Evolutionary conservation across 2,797 vertebrate species (phyloP).

Genomic region (Mormyrops attenuatus): DNA sequence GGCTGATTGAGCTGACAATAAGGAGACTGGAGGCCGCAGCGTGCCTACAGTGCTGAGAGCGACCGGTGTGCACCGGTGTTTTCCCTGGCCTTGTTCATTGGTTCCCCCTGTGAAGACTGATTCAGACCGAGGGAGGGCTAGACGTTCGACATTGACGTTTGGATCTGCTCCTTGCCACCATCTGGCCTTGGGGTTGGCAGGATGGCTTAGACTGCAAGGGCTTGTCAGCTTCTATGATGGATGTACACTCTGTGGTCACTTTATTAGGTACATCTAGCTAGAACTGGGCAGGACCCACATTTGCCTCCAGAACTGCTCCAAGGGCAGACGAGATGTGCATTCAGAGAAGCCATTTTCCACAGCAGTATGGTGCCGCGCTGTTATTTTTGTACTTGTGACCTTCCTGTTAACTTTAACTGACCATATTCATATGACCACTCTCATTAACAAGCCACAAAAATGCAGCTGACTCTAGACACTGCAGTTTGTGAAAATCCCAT

Average conservation of each 20-base stretch:
- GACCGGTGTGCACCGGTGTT: background rate
- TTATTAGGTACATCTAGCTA: background rate
- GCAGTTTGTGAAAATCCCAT: background rate
- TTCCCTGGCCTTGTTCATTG: background rate
- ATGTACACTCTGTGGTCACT: background rate
- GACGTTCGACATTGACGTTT: background rate
- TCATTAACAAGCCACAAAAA: conserved; percentile 2
- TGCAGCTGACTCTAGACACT: background rate
- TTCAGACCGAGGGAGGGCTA: background rate
- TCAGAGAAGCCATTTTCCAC: background rate
- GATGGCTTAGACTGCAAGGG: background rate
- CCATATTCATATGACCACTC: background rate
- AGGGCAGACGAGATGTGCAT: background rate
- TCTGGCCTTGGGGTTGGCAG: background rate
- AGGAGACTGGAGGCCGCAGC: background rate
- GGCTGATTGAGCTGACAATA: conserved; percentile 14
- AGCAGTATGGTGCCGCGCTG: background rate
- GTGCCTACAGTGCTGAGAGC: background rate
- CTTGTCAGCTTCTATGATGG: background rate
- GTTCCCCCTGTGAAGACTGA: background rate
- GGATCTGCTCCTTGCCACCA: background rate
- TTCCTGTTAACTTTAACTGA: background rate
- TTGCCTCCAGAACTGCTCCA: background rate
- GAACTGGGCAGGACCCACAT: background rate
- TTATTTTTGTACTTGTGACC: background rate